These are phyloP conservation scores for Lamellibrachia luymesi DNA, from an alignment of 1,140 invertebrate species.

Conservation along the genomic window DNA sequence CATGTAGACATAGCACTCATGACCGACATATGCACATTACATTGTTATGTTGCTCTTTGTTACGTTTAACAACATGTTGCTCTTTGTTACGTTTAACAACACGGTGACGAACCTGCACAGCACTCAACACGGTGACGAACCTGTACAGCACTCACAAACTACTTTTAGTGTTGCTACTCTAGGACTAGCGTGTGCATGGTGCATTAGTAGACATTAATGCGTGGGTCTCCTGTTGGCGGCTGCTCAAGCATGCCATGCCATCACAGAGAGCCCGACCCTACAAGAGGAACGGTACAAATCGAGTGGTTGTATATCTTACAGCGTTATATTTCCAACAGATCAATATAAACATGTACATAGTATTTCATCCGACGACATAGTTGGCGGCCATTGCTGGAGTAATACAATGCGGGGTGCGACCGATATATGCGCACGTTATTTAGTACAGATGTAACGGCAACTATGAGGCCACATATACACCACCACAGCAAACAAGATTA, in stretches of 20 bases:
- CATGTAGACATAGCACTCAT: background rate
- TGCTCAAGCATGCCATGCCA: background rate
- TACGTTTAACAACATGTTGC: background rate
- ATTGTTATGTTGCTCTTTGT: background rate
- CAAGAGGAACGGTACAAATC: background rate
- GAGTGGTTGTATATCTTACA: conserved; percentile 5
- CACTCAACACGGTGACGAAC: background rate
- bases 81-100: background rate
- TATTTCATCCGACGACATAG: background rate
- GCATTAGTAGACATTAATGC: background rate
- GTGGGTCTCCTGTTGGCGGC: background rate
- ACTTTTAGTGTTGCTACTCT: too few species aligned
- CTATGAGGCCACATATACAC: background rate
- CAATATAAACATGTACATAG: background rate
- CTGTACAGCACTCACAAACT: background rate
- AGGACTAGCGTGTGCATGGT: background rate
- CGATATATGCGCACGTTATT: background rate
- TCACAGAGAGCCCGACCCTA: background rate
- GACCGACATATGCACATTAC: background rate
- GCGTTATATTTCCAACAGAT: background rate
- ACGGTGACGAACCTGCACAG: background rate
- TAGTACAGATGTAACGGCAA: background rate
- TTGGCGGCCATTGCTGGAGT: background rate
- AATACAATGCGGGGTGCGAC: background rate
- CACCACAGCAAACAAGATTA: background rate